phyloP scores from a whole-genome alignment of 2,888 invertebrate genomes.

The Lithophane leautieri region DNA sequence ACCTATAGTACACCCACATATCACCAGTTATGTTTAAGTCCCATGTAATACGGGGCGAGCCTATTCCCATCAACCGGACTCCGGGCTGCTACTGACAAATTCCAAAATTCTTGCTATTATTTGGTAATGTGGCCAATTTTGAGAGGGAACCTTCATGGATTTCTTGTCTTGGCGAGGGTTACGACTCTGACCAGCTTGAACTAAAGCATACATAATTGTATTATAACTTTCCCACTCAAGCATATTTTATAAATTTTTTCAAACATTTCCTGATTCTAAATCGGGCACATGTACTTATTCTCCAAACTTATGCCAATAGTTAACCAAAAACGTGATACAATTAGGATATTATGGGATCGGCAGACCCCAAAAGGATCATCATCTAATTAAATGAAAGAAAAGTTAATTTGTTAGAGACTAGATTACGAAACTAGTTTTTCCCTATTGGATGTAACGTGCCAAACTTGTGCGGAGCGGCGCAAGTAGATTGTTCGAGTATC shows the following conservation, averaged over 20 bases:
- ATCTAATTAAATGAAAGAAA: slow-evolving; percentile 49
- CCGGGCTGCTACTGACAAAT: not conserved
- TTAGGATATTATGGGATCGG: slow-evolving; percentile 29
- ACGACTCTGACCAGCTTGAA: not conserved
- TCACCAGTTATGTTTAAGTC: too few species aligned
- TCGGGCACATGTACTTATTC: not conserved
- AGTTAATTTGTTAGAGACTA: slow-evolving; percentile 44
- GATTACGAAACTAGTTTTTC: slow-evolving; percentile 41
- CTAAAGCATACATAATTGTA: not conserved
- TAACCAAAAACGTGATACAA: slow-evolving; percentile 34
- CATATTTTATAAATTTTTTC: not conserved
- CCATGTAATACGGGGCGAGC: not conserved
- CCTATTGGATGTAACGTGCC: slow-evolving; percentile 45
- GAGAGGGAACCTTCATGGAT: not conserved
- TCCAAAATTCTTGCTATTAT: too few species aligned
- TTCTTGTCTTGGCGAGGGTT: not conserved
- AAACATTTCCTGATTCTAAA: not conserved
- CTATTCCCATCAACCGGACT: not conserved
- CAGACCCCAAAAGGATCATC: slow-evolving; percentile 36
- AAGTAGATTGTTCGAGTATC: slow-evolving; percentile 26
- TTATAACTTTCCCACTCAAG: not conserved
- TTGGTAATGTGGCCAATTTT: not conserved
- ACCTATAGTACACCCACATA: not conserved
- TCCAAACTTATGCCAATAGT: slow-evolving; percentile 13
- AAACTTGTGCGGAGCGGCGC: slow-evolving; percentile 29